phyloP scores from a whole-genome alignment of 2,113 vertebrate genomes.

The Hepsetus odoe region DNA sequence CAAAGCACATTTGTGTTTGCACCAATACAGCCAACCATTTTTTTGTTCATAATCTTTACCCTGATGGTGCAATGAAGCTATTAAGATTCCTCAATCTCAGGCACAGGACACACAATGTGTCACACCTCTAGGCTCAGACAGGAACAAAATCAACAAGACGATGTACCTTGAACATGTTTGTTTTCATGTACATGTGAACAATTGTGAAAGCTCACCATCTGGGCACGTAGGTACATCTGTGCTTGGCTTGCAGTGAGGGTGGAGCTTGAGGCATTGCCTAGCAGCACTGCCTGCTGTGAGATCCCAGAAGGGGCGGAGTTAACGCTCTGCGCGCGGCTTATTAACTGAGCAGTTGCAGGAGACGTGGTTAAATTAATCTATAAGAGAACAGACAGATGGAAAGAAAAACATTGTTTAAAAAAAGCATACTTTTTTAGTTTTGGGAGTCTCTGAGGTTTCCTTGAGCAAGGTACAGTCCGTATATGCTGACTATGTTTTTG shows the following conservation, averaged over 20 bases:
- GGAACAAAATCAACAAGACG: not conserved
- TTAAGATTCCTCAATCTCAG: not conserved
- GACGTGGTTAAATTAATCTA: constrained; percentile 88
- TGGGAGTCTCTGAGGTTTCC: too few species aligned
- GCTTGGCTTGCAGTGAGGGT: constrained; percentile 93
- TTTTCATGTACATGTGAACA: constrained; percentile 5
- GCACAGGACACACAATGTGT: not conserved
- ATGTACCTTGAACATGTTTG: not conserved
- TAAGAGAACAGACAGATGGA: constrained; percentile 1
- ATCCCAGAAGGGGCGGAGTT: constrained; percentile 84
- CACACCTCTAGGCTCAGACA: not conserved
- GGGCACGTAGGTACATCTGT: constrained; percentile 97
- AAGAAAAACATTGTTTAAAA: not conserved
- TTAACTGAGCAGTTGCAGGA: constrained; percentile 87
- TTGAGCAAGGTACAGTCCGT: too few species aligned
- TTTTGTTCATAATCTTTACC: too few species aligned
- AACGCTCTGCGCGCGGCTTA: constrained; percentile 90
- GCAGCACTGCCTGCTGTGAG: constrained; percentile 91
- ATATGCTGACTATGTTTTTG: too few species aligned
- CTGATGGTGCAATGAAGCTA: not conserved
- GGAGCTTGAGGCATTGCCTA: constrained; percentile 85
- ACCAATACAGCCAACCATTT: too few species aligned
- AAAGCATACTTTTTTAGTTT: too few species aligned
- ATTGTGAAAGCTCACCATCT: constrained; percentile 88
- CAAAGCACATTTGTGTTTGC: too few species aligned